phyloP scores from a whole-genome alignment of 2,797 vertebrate genomes.

The Phalloptychus januarius region DNA sequence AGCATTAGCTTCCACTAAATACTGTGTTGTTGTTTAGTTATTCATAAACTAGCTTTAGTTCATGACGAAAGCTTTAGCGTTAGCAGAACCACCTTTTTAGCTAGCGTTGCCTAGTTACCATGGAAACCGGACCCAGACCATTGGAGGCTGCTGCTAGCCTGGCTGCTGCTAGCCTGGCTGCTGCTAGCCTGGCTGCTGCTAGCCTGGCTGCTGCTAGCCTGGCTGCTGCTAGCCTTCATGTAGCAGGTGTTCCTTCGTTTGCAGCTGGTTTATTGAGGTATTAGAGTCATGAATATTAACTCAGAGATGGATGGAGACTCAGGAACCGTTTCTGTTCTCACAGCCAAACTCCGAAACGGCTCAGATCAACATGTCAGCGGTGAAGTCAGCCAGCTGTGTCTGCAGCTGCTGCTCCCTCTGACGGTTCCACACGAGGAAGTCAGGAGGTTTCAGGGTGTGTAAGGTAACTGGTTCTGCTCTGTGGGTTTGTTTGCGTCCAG shows the following conservation, averaged over 20 bases:
- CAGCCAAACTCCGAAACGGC: background rate
- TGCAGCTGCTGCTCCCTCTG: slow-evolving; percentile 10
- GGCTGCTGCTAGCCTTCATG: background rate
- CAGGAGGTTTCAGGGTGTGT: background rate
- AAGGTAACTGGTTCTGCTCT: background rate
- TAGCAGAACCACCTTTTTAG: too few species aligned
- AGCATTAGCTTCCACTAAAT: too few species aligned
- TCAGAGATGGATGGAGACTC: background rate
- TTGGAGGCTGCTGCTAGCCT: too few species aligned
- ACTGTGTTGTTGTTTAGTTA: too few species aligned
- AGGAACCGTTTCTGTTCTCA: background rate
- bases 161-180: too few species aligned
- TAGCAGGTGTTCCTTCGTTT: background rate
- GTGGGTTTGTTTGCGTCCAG: slow-evolving; percentile 30
- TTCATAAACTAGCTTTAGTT: too few species aligned
- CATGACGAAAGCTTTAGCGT: too few species aligned
- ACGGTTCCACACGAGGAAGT: background rate
- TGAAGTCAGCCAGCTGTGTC: slow-evolving; percentile 31
- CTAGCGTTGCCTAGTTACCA: background rate
- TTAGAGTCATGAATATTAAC: background rate
- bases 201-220: too few species aligned
- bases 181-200: too few species aligned
- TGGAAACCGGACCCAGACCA: background rate
- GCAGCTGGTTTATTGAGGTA: background rate
- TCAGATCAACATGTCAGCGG: background rate